phyloP scores from a whole-genome alignment of 2,888 invertebrate genomes.

The Halictus quadricinctus region DNA sequence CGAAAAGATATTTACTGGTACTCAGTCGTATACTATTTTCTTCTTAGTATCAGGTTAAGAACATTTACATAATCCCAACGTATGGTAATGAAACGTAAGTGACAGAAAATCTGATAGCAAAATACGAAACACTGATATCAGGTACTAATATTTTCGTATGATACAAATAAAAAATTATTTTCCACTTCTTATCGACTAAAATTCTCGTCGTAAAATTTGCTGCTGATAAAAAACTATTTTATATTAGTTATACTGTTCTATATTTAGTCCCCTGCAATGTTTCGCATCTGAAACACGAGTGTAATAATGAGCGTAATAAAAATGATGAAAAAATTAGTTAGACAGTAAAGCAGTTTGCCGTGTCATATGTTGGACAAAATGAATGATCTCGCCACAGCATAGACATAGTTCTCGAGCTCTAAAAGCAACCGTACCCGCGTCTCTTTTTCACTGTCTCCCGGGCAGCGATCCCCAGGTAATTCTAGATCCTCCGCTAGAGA shows the following conservation, averaged over 20 bases:
- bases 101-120: background rate
- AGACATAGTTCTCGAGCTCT: background rate
- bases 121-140: background rate
- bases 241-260: background rate
- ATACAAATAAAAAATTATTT: background rate
- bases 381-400: background rate
- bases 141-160: background rate
- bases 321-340: background rate
- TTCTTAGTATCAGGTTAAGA: background rate
- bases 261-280: background rate
- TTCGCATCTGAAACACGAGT: background rate
- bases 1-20: background rate
- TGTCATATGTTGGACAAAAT: background rate
- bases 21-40: background rate
- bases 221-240: background rate
- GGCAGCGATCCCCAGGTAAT: constrained; percentile 6
- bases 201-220: background rate
- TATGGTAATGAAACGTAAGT: background rate
- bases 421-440: constrained; percentile 5
- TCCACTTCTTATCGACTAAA: background rate
- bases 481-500: constrained; percentile 7
- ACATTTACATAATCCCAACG: background rate
- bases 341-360: background rate
- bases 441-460: constrained; percentile 13
- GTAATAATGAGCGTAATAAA: background rate